Conservation (phyloP, 2,113 vertebrate genomes). For the Nestor notabilis region DNA sequence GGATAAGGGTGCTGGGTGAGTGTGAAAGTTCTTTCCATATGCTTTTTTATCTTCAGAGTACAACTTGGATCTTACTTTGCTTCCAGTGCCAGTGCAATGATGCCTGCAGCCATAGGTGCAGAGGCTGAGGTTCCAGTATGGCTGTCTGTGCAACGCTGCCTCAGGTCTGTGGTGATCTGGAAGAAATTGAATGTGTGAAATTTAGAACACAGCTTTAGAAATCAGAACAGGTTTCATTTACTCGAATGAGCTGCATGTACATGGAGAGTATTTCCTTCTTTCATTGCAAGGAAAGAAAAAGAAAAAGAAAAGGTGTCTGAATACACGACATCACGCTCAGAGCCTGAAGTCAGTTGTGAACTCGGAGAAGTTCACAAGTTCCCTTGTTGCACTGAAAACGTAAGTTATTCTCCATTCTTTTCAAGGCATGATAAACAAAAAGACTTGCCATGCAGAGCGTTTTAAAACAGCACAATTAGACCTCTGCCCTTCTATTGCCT, state of each 20-base stretch:
- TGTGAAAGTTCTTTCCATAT: not conserved
- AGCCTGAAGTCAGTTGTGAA: not conserved
- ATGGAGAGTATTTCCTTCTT: not conserved
- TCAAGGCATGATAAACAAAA: not conserved
- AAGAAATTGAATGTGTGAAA: constrained; percentile 49
- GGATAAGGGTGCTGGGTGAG: not conserved
- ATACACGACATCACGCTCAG: not conserved
- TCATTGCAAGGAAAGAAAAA: not conserved
- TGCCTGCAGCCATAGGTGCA: constrained; percentile 97
- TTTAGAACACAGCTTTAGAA: constrained; percentile 33
- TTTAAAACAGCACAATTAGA: not conserved
- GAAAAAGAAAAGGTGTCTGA: not conserved
- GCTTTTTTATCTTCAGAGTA: not conserved
- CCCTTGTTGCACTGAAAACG: not conserved
- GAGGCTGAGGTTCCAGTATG: constrained; percentile 98
- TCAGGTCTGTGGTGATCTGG: constrained; percentile 96
- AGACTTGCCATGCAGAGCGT: not conserved
- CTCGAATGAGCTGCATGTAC: not conserved
- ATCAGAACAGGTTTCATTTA: constrained; percentile 6
- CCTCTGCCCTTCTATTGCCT: not conserved
- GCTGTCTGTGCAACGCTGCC: constrained; percentile 97
- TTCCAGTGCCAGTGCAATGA: constrained; percentile 96
- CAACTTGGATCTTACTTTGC: constrained; percentile 91
- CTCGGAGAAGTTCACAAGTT: not conserved
- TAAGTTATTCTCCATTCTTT: not conserved